Conservation (phyloP, 2,888 invertebrate genomes). For the Philopedon plagiatum region DNA sequence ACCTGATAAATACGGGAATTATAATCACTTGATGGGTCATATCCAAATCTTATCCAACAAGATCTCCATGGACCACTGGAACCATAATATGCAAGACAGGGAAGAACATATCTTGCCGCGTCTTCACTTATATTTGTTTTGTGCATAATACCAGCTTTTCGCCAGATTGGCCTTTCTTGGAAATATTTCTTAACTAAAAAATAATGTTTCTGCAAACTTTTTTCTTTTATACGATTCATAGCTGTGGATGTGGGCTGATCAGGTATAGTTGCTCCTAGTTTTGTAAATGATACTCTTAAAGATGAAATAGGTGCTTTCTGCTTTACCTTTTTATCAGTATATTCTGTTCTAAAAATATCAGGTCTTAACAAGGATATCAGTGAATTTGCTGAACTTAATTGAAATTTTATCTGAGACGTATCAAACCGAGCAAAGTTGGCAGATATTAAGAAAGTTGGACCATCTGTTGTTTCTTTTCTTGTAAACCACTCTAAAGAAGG, state of each 20-base stretch:
- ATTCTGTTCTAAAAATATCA: conserved; percentile 40
- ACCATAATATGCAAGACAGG: conserved; percentile 88
- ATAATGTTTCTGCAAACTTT: conserved; percentile 64
- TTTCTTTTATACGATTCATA: conserved; percentile 52
- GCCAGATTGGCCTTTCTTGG: conserved; percentile 92
- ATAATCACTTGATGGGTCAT: conserved; percentile 89
- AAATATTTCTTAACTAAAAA: conserved; percentile 72
- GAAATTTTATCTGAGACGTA: conserved; percentile 57
- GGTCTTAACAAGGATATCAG: conserved; percentile 51
- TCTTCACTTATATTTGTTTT: conserved; percentile 75
- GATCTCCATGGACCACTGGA: conserved; percentile 93
- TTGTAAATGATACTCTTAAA: conserved; percentile 73
- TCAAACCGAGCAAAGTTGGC: conserved; percentile 85
- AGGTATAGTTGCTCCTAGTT: conserved; percentile 62
- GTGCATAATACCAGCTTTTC: conserved; percentile 81
- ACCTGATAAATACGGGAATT: conserved; percentile 88
- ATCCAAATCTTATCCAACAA: conserved; percentile 91
- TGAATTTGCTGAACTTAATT: conserved; percentile 56
- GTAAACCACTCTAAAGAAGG: conserved; percentile 73
- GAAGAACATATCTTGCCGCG: conserved; percentile 83
- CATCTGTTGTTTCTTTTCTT: conserved; percentile 59
- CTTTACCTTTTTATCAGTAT: conserved; percentile 10
- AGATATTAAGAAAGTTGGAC: conserved; percentile 77
- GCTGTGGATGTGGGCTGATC: conserved; percentile 52
- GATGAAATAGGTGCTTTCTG: conserved; percentile 57